Evolutionary conservation across 2,888 invertebrate species (phyloP), one percentile per base, ranked within the genome.

Genomic region (Macrosoma leucophasiata): DNA sequence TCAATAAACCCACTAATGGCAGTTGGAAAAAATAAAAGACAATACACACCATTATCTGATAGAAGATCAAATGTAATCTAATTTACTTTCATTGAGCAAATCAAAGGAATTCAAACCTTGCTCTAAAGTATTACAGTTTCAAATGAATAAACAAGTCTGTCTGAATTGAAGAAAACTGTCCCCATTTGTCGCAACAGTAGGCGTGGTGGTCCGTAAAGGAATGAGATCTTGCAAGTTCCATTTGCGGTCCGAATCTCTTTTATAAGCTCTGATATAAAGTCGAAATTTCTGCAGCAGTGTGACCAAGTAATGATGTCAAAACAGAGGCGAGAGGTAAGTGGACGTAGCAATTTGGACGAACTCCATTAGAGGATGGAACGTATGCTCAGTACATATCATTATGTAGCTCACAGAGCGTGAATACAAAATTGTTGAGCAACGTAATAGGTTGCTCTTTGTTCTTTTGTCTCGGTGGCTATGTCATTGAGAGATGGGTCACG

Each of bases 401-500:
- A 74, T 61, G 55, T 57, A 56, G 66, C 46, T 55, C 65, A 67
- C 58, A 44, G 56, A 64, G 63, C 73, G 73, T 74, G 72, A 68
- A 72, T 71, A 62, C 61, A 57, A 62, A 62, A 58, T 62, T 51
- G 58, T 77, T 77, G 71, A 56, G 74, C 59, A 79, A 78, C 52
- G 49, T 74, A 78, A 78, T 74, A 62, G 68, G 46, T 29, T 41
- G 56, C 66, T 36, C 48, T 77, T 79, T 76, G 77, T 81, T 81
- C 78, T 77, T 79, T 76, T 74, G 74, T 74, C 62, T 70, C 47
- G 55, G 39, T 28, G 46, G 38, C 43, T 74, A 62, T 77, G 77
- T 73, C 76, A 73, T 75, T 75, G 73, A 69, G 47, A 52, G 76
- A 74, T 68, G 75, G 75, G 71, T 74, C 75, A 72, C 55, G 77